Base-by-base conservation (phyloP, 2,888 invertebrate genomes). In the Prenolepis imparis region DNA sequence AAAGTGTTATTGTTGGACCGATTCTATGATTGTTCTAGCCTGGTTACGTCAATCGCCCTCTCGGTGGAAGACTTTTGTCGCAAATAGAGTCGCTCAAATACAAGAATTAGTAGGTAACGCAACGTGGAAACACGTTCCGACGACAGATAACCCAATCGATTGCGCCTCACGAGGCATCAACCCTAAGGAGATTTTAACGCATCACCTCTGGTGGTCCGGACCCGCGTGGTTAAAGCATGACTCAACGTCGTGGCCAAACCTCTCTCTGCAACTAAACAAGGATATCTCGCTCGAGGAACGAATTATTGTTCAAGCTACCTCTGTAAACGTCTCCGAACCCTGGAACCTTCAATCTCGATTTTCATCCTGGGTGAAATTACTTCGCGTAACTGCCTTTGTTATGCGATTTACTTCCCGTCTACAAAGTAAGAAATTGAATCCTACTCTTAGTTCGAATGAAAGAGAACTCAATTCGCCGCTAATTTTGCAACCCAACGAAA, bases 41-140 rank as follows among this genome's bases (percentile, higher is more conserved):
- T 66, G 66, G 66, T 41, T 66, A 1, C 11, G 15, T 9, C n/a
- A n/a, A 12, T 11, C 9, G 0, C 66, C 66, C 1, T 66, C 48
- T 0, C 48, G 28, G 1, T 68, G 48, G 68, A 68, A 68, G 12
- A 48, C 28, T 21, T 68, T 68, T 24, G 48, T 68, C 24, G 68
- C 68, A 0, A 41, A 68, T 12, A 11, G 68, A 0, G 68, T 68
- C 5, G 5, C 68, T 6, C 28, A 28, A 28, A 28, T 28, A 28
- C 28, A 28, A 28, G 28, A 28, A 15, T 1, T 0, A 44, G 48
- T 24, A 28, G 48, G 3, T 15, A 3, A 15, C 6, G 1, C 1
- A 11, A 3, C 24, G 1, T 21, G 24, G n/a, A 21, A n/a, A 4
- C 44, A 68, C 24, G 48, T 68, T 1, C 11, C 68, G 5, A 5